Evolutionary conservation across 1,140 invertebrate species (phyloP).

Genomic region (Listronotus oregonensis): DNA sequence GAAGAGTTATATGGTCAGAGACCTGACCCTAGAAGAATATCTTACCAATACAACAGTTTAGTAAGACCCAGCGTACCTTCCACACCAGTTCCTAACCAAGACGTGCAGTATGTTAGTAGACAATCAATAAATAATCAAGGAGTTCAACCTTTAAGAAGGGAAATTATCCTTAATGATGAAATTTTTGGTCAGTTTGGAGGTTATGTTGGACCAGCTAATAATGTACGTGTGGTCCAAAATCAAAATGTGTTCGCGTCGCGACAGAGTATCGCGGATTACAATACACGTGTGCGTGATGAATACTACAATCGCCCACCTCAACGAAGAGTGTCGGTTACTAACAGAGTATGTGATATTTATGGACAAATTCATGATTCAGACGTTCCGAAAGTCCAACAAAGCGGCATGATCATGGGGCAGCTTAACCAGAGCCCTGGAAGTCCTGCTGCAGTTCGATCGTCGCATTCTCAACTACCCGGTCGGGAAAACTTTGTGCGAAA

Average conservation of each 20-base stretch:
- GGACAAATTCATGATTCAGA: conserved; percentile 52
- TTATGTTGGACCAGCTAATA: conserved; percentile 14
- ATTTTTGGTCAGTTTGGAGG: conserved; percentile 37
- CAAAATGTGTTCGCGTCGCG: conserved; percentile 30
- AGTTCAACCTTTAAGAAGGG: conserved; percentile 14
- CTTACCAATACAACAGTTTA: conserved; percentile 23
- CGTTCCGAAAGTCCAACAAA: conserved; percentile 28
- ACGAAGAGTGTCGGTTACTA: conserved; percentile 47
- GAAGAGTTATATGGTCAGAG: conserved; percentile 35
- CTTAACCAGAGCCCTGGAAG: conserved; percentile 34
- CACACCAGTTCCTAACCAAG: conserved; percentile 8
- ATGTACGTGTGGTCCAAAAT: conserved; percentile 2
- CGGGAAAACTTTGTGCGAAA: conserved; percentile 50
- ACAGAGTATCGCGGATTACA: conserved; percentile 38
- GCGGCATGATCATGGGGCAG: conserved; percentile 52
- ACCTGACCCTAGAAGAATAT: conserved; percentile 22
- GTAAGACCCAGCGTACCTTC: conserved; percentile 8
- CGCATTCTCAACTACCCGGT: conserved; percentile 9
- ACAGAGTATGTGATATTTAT: conserved; percentile 55
- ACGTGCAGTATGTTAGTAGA: conserved; percentile 11
- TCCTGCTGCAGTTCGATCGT: conserved; percentile 20
- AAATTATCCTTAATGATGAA: conserved; percentile 41
- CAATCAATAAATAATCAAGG: conserved; percentile 2
- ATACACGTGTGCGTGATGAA: conserved; percentile 18
- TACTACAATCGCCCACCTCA: conserved; percentile 16